Evolutionary conservation across 2,797 vertebrate species (phyloP).

Genomic region (Clarias platycephalus): DNA sequence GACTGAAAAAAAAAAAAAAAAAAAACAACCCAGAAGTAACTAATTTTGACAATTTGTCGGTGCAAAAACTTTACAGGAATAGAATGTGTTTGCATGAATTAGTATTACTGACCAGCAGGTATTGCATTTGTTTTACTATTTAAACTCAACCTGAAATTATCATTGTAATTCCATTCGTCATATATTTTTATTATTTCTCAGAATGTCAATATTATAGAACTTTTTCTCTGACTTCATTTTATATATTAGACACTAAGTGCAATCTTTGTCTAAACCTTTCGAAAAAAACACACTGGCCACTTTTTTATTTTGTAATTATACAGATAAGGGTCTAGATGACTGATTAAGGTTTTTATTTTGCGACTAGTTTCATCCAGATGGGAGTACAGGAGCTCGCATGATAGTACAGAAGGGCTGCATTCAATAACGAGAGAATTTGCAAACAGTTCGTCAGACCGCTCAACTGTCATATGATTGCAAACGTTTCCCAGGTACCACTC

Average conservation of each 20-base stretch:
- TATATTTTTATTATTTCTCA: not conserved
- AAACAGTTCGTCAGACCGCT: too few relatives aligned
- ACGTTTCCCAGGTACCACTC: too few relatives aligned
- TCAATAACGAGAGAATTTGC: too few relatives aligned
- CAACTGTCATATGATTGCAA: too few relatives aligned
- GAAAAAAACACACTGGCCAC: not conserved
- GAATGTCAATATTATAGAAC: not conserved
- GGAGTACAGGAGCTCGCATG: too few relatives aligned
- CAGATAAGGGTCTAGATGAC: too few relatives aligned
- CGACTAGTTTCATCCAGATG: too few relatives aligned
- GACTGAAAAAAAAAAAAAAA: not conserved
- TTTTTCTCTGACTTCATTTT: not conserved
- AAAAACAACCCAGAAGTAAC: not conserved
- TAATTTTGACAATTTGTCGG: not conserved
- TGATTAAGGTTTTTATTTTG: too few relatives aligned
- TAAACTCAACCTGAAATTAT: not conserved
- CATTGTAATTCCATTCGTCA: not conserved
- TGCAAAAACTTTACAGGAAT: not conserved
- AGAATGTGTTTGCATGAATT: not conserved
- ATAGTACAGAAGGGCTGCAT: too few relatives aligned
- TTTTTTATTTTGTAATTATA: not conserved
- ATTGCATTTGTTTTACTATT: not conserved
- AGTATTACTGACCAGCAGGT: not conserved
- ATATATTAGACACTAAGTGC: not conserved
- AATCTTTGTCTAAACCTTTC: not conserved